Percentiles rank a stretch among this genome's conserved stretches.
Evolutionary conservation across 2,797 vertebrate species (phyloP).

Genomic region (Saxicola maurus): DNA sequence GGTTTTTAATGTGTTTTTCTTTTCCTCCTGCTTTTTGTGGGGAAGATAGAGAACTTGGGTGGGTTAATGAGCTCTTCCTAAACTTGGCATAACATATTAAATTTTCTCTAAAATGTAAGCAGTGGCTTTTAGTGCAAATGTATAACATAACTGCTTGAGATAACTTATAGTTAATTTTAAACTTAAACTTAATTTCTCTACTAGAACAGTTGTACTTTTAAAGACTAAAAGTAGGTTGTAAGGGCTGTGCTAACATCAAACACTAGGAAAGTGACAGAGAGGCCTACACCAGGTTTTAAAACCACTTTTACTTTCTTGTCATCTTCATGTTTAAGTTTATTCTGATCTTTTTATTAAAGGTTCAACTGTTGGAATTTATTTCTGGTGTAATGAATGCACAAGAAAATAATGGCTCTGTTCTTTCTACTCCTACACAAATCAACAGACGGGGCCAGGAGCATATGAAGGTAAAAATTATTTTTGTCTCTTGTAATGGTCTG

Average conservation of each 20-base stretch:
- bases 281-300: neutral
- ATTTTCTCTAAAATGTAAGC: neutral
- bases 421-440: slow-evolving; percentile 64
- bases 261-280: neutral
- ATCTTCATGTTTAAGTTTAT: neutral
- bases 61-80: neutral
- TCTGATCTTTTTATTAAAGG: slow-evolving; percentile 65
- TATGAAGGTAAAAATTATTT: slow-evolving; percentile 63
- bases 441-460: slow-evolving; percentile 38
- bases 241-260: neutral
- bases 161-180: neutral
- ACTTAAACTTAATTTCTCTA: neutral
- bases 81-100: neutral
- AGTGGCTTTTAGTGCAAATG: neutral
- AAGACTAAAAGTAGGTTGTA: neutral
- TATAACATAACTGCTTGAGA: neutral
- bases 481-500: neutral
- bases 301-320: neutral
- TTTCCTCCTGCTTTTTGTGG: neutral
- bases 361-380: slow-evolving; percentile 84
- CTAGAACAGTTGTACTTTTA: neutral
- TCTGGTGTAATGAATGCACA: slow-evolving; percentile 52
- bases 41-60: neutral
- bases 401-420: slow-evolving; percentile 13
- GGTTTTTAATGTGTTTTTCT: neutral